Base-by-base conservation (phyloP, 2,113 vertebrate genomes). In the Vulpes vulpes region DNA sequence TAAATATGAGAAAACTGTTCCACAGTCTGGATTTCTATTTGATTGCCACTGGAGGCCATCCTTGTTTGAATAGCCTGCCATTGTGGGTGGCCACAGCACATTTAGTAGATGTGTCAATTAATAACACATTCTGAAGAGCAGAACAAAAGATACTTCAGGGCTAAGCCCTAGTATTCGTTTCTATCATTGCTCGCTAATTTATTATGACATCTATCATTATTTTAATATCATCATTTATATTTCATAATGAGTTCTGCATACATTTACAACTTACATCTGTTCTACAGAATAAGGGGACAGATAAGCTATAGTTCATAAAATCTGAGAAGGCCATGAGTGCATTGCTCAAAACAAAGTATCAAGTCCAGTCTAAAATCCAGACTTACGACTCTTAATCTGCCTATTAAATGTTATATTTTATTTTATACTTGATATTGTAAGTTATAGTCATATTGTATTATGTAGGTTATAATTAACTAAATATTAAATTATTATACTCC, bases 401-500 rank as follows among this genome's bases (percentile, higher is more conserved):
- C 51, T 79, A 79, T 79, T 55, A 65, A 65, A 11, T 71, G n/a
- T 32, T 53, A 62, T 80, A 65, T 73, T 51, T 71, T 83, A 82
- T 38, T 78, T 90, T 74, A 82, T 5, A 38, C 27, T 60, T 80
- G 83, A 49, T 59, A 32, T 38, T 79, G 2, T 64, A 27, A 74
- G 35, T 60, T 55, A 94, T 43, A 23, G 22, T 84, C 30, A 79
- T 59, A 53, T 49, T 19, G 5, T 57, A 17, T 55, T 25, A 43
- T 38, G 14, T 78, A 51, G 27, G 16, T 55, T 80, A 86, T 20
- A 95, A 17, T 83, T 55, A 80, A 73, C 55, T 43, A 30, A 80
- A 73, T 71, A 20, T 91, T 84, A 94, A 90, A 73, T 91, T 91
- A 92, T 20, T 85, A 82, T 20, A 51, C 3, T 82, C 17, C 53